Percentiles rank a stretch among this genome's conserved stretches.
Conservation (phyloP, 2,797 vertebrate species). For the Neosilurus hyrtlii region DNA sequence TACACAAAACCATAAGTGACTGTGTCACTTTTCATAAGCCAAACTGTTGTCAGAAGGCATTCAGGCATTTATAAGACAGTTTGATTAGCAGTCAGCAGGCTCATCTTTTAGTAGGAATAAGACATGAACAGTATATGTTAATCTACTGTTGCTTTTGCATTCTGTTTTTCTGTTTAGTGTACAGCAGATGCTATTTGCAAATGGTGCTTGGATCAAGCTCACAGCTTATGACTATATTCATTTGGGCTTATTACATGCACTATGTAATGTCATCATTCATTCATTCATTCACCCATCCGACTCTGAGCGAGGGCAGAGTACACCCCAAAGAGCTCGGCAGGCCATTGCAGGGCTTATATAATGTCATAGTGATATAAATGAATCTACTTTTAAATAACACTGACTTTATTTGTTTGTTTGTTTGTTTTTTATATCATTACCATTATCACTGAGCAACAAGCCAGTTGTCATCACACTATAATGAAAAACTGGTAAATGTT, state of each 20-base stretch:
- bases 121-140: not conserved
- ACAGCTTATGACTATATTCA: not conserved
- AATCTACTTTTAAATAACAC: not conserved
- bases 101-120: not conserved
- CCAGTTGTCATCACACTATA: not conserved
- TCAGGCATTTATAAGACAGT: not conserved
- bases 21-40: not conserved
- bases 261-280: no score
- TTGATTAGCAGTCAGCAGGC: not conserved
- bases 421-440: not conserved
- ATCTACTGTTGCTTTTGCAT: not conserved
- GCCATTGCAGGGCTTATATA: no score
- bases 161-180: not conserved
- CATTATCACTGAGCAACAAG: not conserved
- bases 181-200: not conserved
- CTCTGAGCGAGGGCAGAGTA: no score
- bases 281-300: no score
- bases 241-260: no score
- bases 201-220: not conserved
- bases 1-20: not conserved
- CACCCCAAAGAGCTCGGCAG: no score
- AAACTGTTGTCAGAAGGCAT: not conserved
- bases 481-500: not conserved
- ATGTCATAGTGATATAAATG: no score
- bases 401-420: no score